Evolutionary conservation across 2,888 invertebrate genomes (phyloP), one percentile per base, ranked within the genome.

Genomic region (Yponomeuta plumbellus): DNA sequence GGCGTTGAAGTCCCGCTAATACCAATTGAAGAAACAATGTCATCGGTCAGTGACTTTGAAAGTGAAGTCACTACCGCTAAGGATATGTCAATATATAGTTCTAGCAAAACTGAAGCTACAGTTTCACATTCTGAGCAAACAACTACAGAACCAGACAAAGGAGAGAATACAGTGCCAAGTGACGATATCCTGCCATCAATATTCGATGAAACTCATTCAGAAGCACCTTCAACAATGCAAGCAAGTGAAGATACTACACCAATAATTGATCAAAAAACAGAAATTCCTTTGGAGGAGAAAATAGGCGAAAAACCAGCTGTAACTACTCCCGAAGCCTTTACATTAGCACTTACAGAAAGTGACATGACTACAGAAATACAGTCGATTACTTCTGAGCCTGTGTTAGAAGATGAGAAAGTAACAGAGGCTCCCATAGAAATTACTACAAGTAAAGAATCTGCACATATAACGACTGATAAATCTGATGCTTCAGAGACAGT

Each of bases 141-240:
- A 0, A 61, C 59, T 11, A 23, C 62, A 20, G 71, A 70, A 74
- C 81, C 84, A 57, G 82, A 85, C 67, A 84, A 77, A 69, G 80
- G 79, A 68, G 71, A 82, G 64, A 84, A 84, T 68, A 83, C 83
- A 61, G 83, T 84, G 61, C 81, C 83, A 21, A 80, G 76, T 71
- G 77, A 74, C 64, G 69, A 68, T 1, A 65, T 56, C 22, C 17
- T 56, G 57, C 21, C 56, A 26, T 39, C 65, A 59, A 61, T 58
- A 58, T n/a, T 61, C 23, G 11, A 26, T 34, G 65, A 67, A 64
- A 67, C 72, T 52, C 17, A 13, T 17, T 52, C 44, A 13, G 44
- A 52, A 52, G 44, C 17, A 17, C 44, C 44, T 52, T 13, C 17
- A 64, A 69, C 66, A 39, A 70, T 70, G 23, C 13, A 21, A 22